Base-by-base conservation (phyloP, 1,140 invertebrate species). In the Spodoptera litura region DNA sequence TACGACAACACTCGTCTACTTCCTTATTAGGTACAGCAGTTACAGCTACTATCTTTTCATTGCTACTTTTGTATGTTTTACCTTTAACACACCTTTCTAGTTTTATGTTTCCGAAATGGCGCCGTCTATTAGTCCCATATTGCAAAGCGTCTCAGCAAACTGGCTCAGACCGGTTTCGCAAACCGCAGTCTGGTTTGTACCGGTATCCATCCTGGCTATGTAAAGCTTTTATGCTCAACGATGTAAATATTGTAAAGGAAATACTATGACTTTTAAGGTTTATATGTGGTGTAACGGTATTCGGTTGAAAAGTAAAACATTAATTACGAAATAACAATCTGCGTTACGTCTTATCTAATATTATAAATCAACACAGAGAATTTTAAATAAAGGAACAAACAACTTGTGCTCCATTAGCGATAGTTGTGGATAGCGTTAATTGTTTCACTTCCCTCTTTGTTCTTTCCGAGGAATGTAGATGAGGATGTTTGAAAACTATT, bases 141-240 rank as follows among this genome's bases (percentile, higher is more conserved):
- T 70, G 66, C 66, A 25, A 70, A 52, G 49, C 38, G 38, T 66
- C 49, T 70, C 13, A 49, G 25, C 25, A 53, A 31, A 70, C 66
- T 25, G 66, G 66, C 25, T 51, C 25, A 27, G 66, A 70, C 66
- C 49, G 66, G 66, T 70, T 70, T 53, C 25, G 66, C 25, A 31
- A 66, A 53, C 12, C 51, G 12, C 49, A n/a, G 51, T 52, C 66
- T 31, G 25, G 49, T 52, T 70, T 70, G 66, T 15, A 70, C 66
- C 66, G 66, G 66, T 70, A 70, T 49, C 62, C 25, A 70, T 49
- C 62, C 25, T 12, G 66, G 49, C 66, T 70, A 70, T 70, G 66
- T 70, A 49, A 53, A 70, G 52, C 51, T 12, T 38, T 51, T 66
- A 51, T 66, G 62, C 31, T 31, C 51, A 31, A 49, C 15, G 38